Base-by-base conservation (phyloP, 2,113 vertebrate genomes). In the Ovis canadensis region DNA sequence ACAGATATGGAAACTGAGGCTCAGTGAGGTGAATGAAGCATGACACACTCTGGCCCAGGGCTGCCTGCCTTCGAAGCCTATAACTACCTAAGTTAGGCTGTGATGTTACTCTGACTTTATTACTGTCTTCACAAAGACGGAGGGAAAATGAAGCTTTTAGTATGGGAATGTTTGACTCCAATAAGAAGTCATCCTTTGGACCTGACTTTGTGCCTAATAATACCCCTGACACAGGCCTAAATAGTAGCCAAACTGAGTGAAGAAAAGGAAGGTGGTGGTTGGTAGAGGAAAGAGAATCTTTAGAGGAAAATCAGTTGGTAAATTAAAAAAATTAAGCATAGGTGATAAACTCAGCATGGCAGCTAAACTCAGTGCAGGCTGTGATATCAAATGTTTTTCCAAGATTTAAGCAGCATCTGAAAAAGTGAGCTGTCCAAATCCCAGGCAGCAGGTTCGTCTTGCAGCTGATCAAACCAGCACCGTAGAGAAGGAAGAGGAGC, bases 381-480 rank as follows among this genome's bases (percentile, higher is more conserved):
- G 77, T 96, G 80, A 96, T 97, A 97, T 89, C 98, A 98, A 96
- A 98, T 43, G 98, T 82, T 82, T 89, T 98, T 91, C 50, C 97
- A 55, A 45, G 29, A 88, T 94, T 90, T 84, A 16, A 81, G 91
- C 62, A 29, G 67, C 64, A 96, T 91, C 57, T 77, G 88, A 95
- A 97, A 97, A 40, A 54, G 55, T 86, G 94, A 57, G 82, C 57
- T 64, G 55, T 82, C 97, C 64, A 71, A 71, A 95, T 97, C 36
- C 82, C 85, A 82, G 94, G 48, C 91, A 91, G 93, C 0, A 0
- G 88, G 94, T 86, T 90, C 54, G 57, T 97, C 93, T 91, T 4
- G 0, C 60, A 97, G 97, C 29, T 98, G 95, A 94, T 94, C 15
- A n/a, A 97, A 95, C 1, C 0, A 54, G 59, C 50, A 55, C 94